Evolutionary conservation across 2,113 vertebrate species (phyloP).

Genomic region (Dryoscopus gambensis): DNA sequence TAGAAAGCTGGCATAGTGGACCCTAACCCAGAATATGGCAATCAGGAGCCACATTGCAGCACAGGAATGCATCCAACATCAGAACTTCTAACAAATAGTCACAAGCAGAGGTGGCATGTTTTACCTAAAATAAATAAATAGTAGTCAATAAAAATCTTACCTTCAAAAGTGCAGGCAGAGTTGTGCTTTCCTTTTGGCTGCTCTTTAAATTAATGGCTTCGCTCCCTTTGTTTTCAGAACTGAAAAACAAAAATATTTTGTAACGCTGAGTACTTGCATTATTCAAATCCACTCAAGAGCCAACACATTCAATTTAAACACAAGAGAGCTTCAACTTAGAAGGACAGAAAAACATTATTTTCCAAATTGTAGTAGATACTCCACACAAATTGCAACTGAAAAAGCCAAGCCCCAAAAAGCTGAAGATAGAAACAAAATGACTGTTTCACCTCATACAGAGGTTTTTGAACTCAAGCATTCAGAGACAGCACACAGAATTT

Average conservation of each 20-base stretch:
- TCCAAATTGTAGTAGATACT: background rate
- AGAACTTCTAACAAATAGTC: background rate
- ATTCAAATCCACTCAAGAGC: background rate
- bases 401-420: background rate
- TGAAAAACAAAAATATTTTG: conserved; percentile 69
- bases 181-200: conserved; percentile 68
- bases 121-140: background rate
- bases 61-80: background rate
- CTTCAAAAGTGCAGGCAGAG: conserved; percentile 67
- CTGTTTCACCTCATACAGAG: background rate
- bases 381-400: background rate
- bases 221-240: conserved; percentile 72
- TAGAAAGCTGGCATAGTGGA: background rate
- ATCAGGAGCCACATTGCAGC: background rate
- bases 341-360: background rate
- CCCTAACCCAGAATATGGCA: background rate
- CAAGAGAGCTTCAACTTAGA: background rate
- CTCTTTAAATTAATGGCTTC: conserved; percentile 42
- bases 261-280: background rate
- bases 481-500: background rate
- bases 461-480: background rate
- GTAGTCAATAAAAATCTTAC: conserved; percentile 57
- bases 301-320: background rate
- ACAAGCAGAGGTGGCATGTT: background rate
- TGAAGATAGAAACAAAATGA: background rate